Base-by-base conservation (phyloP, 2,797 vertebrate species). In the Channa striata region DNA sequence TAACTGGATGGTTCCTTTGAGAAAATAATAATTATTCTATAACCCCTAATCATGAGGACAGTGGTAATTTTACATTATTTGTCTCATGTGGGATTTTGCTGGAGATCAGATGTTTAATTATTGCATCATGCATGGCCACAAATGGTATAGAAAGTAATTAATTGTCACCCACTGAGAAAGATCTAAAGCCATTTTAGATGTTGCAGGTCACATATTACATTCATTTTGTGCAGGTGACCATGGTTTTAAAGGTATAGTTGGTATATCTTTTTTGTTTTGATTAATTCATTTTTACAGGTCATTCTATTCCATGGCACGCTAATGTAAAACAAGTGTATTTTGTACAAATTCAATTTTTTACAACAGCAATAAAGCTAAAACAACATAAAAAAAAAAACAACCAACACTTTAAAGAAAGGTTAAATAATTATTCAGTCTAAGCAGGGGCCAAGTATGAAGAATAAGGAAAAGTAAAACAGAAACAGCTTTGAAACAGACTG, bases 211-310 rank as follows among this genome's bases (percentile, higher is more conserved):
- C 78, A 10, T 78, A 70, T 88, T 93, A 94, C 91, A 94, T 93
- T 94, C 90, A 90, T 91, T 87, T 93, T 91, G 87, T 89, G 89
- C 89, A 82, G 79, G 88, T 91, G 89, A 89, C 90, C 88, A 65
- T 65, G 74, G 61, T 63, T 82, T 91, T 90, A 93, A 93, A 90
- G 81, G 82, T 92, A 82, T 83, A 79, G 75, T 78, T 87, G 79
- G 62, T 85, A 84, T 40, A 57, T 65, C 76, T 85, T 21, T 42
- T 33, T 20, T 59, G 60, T 80, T 87, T 90, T 77, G 73, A 90
- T 90, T 84, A 74, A 79, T 83, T 82, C 53, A 30, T 69, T 57
- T 79, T 77, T 77, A 88, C 60, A 84, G 80, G 53, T 89, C 78
- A 85, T 74, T 88, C 77, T 85, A 84, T 72, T 78, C 61, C 78